These are phyloP conservation scores for Saguinus midas DNA, from an alignment of 2,113 vertebrate species.

Conservation along the genomic window DNA sequence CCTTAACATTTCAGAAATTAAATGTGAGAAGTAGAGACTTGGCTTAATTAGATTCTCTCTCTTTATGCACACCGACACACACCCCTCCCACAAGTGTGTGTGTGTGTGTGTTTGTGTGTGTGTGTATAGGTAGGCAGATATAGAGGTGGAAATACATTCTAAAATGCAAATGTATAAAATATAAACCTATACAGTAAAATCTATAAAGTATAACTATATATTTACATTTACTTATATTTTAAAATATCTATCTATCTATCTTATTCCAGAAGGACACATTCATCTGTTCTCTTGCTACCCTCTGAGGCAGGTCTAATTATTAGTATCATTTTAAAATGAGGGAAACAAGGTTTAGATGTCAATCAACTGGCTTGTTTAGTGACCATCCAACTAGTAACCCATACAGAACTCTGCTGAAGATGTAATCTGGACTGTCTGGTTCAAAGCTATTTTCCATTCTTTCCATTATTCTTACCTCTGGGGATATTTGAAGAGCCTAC, in stretches of 20 bases:
- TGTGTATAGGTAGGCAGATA: no score
- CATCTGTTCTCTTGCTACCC: constrained; percentile 59
- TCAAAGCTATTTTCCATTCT: constrained; percentile 46
- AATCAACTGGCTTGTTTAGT: constrained; percentile 8
- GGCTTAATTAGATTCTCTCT: constrained; percentile 76
- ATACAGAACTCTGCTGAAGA: no score
- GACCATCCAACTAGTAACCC: constrained; percentile 34
- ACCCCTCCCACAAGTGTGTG: no score
- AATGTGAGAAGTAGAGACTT: constrained; percentile 68
- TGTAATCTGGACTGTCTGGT: not conserved
- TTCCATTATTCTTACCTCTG: constrained; percentile 15
- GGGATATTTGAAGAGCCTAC: not conserved
- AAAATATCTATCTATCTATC: not conserved
- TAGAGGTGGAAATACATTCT: not conserved
- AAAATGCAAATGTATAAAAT: constrained; percentile 21
- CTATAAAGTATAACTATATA: not conserved
- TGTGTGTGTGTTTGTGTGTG: no score
- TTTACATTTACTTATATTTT: constrained; percentile 43
- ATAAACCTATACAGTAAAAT: not conserved
- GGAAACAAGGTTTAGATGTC: not conserved
- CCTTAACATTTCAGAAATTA: constrained; percentile 79
- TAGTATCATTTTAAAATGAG: not conserved
- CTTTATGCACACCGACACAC: not conserved
- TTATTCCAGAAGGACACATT: not conserved
- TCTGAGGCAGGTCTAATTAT: constrained; percentile 44